A percentile compares a stretch with the other conserved stretches of the same genome.
Conservation (phyloP, 2,113 vertebrate species). For the Sakesphorus luctuosus region DNA sequence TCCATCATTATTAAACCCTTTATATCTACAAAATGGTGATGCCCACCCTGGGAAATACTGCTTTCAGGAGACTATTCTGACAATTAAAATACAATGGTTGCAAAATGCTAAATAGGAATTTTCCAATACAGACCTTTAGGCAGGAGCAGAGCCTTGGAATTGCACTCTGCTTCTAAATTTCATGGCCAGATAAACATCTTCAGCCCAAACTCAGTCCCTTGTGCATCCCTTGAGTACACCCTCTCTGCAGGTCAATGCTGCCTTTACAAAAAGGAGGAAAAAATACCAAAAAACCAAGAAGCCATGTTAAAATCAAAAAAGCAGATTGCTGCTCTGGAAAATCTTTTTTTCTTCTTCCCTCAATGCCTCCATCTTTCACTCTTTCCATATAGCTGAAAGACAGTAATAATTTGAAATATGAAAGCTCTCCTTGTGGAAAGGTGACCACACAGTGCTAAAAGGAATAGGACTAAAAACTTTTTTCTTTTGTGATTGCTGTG, state of each 20-base stretch:
- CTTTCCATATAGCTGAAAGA: background rate
- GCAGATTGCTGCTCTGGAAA: background rate
- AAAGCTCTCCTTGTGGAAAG: background rate
- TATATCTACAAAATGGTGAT: background rate
- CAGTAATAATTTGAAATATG: background rate
- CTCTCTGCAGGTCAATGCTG: background rate
- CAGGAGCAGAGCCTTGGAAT: background rate
- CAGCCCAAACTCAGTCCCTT: background rate
- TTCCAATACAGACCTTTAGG: background rate
- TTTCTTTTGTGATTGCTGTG: background rate
- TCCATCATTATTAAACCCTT: background rate
- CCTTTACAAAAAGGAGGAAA: background rate
- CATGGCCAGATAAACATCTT: background rate
- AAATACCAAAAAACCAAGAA: background rate
- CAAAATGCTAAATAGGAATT: background rate
- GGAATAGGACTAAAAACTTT: background rate
- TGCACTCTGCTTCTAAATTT: accelerated
- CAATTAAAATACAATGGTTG: background rate
- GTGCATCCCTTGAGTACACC: background rate
- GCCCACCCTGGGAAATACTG: background rate
- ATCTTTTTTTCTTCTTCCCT: background rate
- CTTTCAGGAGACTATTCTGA: background rate
- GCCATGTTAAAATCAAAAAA: background rate
- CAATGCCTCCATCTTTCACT: background rate
- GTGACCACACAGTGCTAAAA: background rate